Evolutionary conservation across 2,888 invertebrate genomes (phyloP).

Genomic region (Sialis lutaria): DNA sequence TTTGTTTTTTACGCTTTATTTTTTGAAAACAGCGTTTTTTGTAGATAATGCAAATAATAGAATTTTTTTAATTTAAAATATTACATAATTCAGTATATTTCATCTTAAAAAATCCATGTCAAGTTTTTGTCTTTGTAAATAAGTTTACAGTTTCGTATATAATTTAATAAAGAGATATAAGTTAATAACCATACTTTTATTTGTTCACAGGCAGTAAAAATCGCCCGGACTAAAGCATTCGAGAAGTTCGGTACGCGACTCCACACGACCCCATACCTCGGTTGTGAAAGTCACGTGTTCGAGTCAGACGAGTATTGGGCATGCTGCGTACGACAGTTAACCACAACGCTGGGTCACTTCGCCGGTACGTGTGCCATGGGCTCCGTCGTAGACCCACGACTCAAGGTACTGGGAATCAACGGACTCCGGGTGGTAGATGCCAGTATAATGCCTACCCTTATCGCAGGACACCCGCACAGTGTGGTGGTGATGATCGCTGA

Average conservation of each 20-base stretch:
- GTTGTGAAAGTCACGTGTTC: slow-evolving; percentile 42
- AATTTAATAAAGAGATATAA: no score
- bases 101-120: no score
- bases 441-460: slow-evolving; percentile 36
- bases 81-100: no score
- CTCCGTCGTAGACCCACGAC: slow-evolving; percentile 29
- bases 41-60: no score
- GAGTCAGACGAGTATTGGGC: slow-evolving; percentile 55
- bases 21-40: no score
- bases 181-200: no score
- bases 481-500: slow-evolving; percentile 39
- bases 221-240: slow-evolving; percentile 35
- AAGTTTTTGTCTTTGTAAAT: no score
- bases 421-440: slow-evolving; percentile 37
- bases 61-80: no score
- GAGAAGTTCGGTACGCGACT: slow-evolving; percentile 31
- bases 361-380: slow-evolving; percentile 34
- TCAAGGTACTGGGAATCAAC: slow-evolving; percentile 31
- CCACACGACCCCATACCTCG: slow-evolving; percentile 41
- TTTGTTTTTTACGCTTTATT: no score
- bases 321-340: slow-evolving; percentile 51
- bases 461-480: slow-evolving; percentile 37
- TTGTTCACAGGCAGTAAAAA: slow-evolving; percentile 31
- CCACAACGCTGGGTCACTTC: slow-evolving; percentile 55
- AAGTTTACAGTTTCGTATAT: no score